Evolutionary conservation across 2,888 invertebrate species (phyloP).

Genomic region (Aleiodes alternator): DNA sequence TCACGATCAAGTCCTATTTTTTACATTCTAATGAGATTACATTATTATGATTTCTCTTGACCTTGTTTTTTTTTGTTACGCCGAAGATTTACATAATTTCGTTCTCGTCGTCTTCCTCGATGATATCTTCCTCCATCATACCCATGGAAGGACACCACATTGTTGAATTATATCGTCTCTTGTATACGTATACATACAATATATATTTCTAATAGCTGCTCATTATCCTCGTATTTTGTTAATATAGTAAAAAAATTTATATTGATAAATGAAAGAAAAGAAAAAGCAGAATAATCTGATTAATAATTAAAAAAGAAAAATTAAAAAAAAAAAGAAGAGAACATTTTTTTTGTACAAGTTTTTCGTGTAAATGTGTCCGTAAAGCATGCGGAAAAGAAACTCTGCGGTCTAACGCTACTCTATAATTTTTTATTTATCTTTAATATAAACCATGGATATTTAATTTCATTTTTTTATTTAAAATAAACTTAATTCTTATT

Average conservation of each 20-base stretch:
- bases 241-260: not conserved
- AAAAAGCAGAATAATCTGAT: not conserved
- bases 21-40: not conserved
- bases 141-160: conserved; percentile 29
- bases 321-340: not conserved
- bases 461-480: not conserved
- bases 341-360: not conserved
- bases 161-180: conserved; percentile 2
- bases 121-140: conserved; percentile 28
- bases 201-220: conserved; percentile 9
- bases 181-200: conserved; percentile 22
- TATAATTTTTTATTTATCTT: conserved; percentile 10
- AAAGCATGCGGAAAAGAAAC: conserved; percentile 16
- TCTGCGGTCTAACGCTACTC: conserved; percentile 31
- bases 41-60: conserved; percentile 8
- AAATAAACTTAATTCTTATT: not conserved
- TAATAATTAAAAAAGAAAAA: not conserved
- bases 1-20: too few relatives aligned
- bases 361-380: conserved; percentile 17
- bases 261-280: not conserved
- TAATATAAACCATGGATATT: conserved; percentile 10
- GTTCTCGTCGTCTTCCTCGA: conserved; percentile 35
- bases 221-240: not conserved
- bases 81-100: conserved; percentile 22
- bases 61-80: conserved; percentile 26